These are phyloP conservation scores for Cuniculus paca DNA, from an alignment of 2,797 vertebrate genomes.

Conservation along the genomic window DNA sequence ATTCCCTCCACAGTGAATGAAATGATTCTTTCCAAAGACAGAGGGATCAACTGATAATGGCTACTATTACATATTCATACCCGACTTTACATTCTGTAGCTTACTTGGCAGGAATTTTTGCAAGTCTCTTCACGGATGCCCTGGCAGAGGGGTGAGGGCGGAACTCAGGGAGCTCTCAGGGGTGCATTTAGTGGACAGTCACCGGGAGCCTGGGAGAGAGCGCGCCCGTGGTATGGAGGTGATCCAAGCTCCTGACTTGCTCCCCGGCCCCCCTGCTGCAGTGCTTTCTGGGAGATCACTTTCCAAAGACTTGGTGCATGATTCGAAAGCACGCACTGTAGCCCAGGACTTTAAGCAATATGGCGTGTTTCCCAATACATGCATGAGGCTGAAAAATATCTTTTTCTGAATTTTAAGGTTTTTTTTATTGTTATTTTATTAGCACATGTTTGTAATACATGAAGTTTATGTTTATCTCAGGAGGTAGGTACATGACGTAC, in stretches of 20 bases:
- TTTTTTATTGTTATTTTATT: background rate
- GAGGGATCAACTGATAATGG: conserved; percentile 68
- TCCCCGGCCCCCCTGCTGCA: background rate
- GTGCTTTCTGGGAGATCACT: background rate
- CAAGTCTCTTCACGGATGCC: conserved; percentile 47
- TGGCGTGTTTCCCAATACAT: background rate
- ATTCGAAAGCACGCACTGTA: background rate
- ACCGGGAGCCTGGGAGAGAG: background rate
- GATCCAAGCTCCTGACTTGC: background rate
- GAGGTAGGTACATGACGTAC: background rate
- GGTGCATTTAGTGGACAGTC: background rate
- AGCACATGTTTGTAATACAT: background rate
- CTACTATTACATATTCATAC: conserved; percentile 77
- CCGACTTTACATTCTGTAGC: conserved; percentile 68
- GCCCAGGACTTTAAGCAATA: background rate
- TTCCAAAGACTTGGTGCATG: background rate
- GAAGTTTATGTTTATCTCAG: background rate
- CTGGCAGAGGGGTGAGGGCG: background rate
- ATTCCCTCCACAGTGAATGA: conserved; percentile 73
- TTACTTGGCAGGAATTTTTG: conserved; percentile 59
- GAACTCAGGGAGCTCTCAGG: background rate
- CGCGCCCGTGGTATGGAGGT: accelerated
- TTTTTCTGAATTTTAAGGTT: background rate
- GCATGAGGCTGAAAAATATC: background rate
- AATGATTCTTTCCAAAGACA: conserved; percentile 77